Evolutionary conservation across 2,888 invertebrate genomes (phyloP), one percentile per base, ranked within the genome.

Genomic region (Mechanitis messenoides): DNA sequence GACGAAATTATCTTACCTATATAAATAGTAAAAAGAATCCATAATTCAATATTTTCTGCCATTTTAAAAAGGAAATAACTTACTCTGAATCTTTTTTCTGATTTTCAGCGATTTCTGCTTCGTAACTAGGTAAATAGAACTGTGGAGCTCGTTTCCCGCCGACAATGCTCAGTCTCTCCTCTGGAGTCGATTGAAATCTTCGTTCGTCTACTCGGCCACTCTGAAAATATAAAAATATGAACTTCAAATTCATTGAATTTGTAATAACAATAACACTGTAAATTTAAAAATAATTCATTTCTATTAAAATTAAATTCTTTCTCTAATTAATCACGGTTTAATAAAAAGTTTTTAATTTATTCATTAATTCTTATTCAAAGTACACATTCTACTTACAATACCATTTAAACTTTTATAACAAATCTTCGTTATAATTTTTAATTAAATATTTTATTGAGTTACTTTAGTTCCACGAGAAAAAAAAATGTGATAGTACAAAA

Each of bases 141-240:
- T 99, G 99, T 0, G 99, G 99, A 0, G 98, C 96, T 45, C 98
- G 92, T 79, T 98, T 97, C 62, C 98, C 99, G n/a, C 98, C 98
- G 33, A 98, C 96, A 78, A 98, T 98, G 68, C 97, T 97, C 60
- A 98, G 87, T 9, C 97, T 92, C 78, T 97, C 97, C 81, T 98
- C 97, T 12, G 95, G 95, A 9, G 97, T 97, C 9, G 96, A 95
- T 85, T 97, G 97, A 84, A 94, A 97, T 59, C 95, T 92, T 59
- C 95, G 92, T 80, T 97, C 97, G 75, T 96, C 97, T n/a, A 97
- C 94, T 69, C 97, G 93, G 20, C 97, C 97, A 79, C 96, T 97
- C 90, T 93, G 85, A 56, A 90, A 87, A 58, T 61, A 47, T 56
- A 55, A 54, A 56, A 11, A 20, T 20, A n/a, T 35, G 5, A 42